Percentiles rank a stretch among this genome's conserved stretches.
Evolutionary conservation across 92 coral and sea anemone genomes (phyloP).

Genomic region (Actinernus sp.): DNA sequence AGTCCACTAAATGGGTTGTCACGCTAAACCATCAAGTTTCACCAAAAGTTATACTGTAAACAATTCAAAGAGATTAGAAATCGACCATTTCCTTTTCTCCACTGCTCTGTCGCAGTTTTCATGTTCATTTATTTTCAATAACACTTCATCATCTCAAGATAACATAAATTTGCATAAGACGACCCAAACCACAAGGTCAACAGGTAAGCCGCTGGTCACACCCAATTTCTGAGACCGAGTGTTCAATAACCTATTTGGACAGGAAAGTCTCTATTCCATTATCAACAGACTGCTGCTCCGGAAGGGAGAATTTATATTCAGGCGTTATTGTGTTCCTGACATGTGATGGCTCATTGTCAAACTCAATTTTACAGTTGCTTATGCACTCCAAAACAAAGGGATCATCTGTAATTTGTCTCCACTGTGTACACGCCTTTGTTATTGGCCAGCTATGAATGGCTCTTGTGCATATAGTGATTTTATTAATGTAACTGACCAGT

Average conservation of each 20-base stretch:
- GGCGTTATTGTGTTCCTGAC: not conserved
- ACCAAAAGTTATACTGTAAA: too few species aligned
- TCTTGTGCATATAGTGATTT: constrained; percentile 1
- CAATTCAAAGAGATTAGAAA: too few species aligned
- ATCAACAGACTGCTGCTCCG: constrained; percentile 37
- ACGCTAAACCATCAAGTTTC: too few species aligned
- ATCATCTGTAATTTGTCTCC: constrained; percentile 41
- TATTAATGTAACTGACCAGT: constrained; percentile 34
- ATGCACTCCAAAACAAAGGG: constrained; percentile 36
- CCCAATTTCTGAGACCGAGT: not conserved
- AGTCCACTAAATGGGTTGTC: too few species aligned
- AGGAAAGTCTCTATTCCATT: constrained; percentile 14
- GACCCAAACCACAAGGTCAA: not conserved
- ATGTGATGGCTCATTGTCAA: constrained; percentile 39
- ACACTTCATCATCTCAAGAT: too few species aligned
- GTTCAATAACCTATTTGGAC: constrained; percentile 47
- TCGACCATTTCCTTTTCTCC: too few species aligned
- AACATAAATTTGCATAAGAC: too few species aligned
- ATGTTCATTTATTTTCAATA: too few species aligned
- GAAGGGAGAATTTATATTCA: constrained; percentile 27
- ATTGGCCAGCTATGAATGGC: constrained; percentile 4
- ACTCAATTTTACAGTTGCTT: constrained; percentile 43
- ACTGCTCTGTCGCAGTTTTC: too few species aligned
- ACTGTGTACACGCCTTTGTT: not conserved
- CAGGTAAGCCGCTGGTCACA: not conserved